phyloP scores from a whole-genome alignment of 2,113 vertebrate species.

The Calypte anna region DNA sequence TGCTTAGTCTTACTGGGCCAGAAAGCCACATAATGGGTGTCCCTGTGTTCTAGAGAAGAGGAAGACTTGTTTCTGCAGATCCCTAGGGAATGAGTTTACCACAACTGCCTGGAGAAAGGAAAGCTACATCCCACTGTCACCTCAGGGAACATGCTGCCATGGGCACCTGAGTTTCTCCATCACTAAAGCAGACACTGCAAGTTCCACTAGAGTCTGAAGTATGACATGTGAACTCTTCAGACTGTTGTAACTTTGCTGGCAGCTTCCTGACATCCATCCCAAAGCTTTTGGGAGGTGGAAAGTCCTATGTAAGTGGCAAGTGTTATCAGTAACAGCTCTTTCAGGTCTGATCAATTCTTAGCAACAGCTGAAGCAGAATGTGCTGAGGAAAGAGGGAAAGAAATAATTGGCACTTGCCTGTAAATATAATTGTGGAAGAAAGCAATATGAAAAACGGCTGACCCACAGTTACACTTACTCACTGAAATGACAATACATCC shows the following conservation, averaged over 20 bases:
- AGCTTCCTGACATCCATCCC: not conserved
- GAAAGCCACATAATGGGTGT: not conserved
- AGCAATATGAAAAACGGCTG: slow-evolving; percentile 33
- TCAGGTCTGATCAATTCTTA: slow-evolving; percentile 12
- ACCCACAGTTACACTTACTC: slow-evolving; percentile 29
- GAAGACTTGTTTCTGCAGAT: not conserved
- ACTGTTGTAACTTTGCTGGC: not conserved
- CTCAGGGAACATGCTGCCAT: not conserved
- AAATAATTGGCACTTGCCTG: slow-evolving; percentile 47
- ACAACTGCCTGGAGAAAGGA: not conserved
- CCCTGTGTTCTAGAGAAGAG: not conserved
- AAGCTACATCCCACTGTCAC: fast-evolving
- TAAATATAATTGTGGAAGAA: slow-evolving; percentile 60
- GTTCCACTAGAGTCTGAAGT: not conserved
- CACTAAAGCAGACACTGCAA: not conserved
- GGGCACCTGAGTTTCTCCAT: not conserved
- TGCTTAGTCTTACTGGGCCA: not conserved
- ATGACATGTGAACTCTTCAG: not conserved
- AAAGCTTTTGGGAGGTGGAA: not conserved
- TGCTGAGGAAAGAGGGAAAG: slow-evolving; percentile 9
- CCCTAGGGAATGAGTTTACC: not conserved
- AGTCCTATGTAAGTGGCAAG: not conserved
- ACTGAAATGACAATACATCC: slow-evolving; percentile 3
- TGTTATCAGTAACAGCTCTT: not conserved
- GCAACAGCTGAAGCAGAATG: slow-evolving; percentile 6